Percentiles rank a stretch among this genome's conserved stretches.
phyloP scores from a whole-genome alignment of 2,888 invertebrate genomes.

The Drosophila siamana region DNA sequence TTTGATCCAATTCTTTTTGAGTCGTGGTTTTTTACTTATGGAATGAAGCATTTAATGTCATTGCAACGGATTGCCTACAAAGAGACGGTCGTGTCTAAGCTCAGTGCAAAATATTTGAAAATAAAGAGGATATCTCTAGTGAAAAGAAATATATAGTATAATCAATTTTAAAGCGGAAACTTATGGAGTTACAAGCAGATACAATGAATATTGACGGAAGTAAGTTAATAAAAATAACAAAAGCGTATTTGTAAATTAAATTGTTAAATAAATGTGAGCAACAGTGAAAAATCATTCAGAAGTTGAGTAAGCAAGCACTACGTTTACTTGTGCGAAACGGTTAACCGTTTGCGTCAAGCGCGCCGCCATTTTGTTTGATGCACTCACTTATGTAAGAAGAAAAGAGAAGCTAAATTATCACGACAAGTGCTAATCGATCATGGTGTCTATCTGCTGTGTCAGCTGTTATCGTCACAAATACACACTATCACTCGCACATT shows the following conservation, averaged over 20 bases:
- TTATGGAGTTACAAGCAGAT: conserved; percentile 60
- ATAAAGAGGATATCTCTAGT: conserved; percentile 24
- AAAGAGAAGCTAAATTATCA: conserved; percentile 14
- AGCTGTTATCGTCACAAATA: conserved; percentile 3
- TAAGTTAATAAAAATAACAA: conserved; percentile 55
- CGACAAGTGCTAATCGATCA: conserved; percentile 24
- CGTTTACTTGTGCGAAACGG: conserved; percentile 5
- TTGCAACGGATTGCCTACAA: conserved; percentile 58
- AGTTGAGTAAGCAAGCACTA: not conserved
- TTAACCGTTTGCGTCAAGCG: conserved; percentile 13
- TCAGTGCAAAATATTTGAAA: conserved; percentile 15
- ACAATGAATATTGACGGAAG: conserved; percentile 53
- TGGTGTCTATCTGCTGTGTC: conserved; percentile 28
- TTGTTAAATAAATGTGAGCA: not conserved
- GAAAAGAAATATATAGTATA: conserved; percentile 26
- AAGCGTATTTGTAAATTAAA: not conserved
- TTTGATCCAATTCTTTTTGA: conserved; percentile 58
- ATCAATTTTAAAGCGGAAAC: not conserved
- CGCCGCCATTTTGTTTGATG: conserved; percentile 16
- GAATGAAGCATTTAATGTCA: conserved; percentile 50
- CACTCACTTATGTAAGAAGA: not conserved
- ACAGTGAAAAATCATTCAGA: conserved; percentile 4
- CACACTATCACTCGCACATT: too few species aligned
- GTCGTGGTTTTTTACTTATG: conserved; percentile 38
- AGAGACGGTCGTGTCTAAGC: conserved; percentile 69